Percentiles rank a stretch among this genome's conserved stretches.
Conservation (phyloP, 2,888 invertebrate species). For the Trichopria drosophilae region DNA sequence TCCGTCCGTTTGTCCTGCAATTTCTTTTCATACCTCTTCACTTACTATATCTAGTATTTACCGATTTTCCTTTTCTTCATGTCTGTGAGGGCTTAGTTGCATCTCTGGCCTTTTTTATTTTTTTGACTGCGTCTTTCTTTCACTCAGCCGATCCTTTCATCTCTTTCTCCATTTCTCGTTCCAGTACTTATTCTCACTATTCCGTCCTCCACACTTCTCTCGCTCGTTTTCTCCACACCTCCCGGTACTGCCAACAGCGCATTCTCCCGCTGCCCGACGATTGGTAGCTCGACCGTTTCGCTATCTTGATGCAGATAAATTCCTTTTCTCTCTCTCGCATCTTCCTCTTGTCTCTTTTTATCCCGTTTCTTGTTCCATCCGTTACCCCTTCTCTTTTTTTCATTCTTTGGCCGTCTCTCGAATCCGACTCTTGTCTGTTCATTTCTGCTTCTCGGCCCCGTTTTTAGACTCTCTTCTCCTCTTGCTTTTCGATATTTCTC, state of each 20-base stretch:
- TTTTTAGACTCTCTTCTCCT: background rate
- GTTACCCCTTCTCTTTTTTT: too few species aligned
- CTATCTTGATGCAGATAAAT: constrained; percentile 43
- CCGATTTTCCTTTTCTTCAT: too few species aligned
- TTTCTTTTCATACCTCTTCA: too few species aligned
- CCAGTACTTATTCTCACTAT: background rate
- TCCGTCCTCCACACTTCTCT: constrained; percentile 8
- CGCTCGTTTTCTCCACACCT: too few species aligned
- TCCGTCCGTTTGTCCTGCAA: too few species aligned
- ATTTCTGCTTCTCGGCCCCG: background rate
- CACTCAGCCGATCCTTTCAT: background rate
- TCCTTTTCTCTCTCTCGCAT: constrained; percentile 26
- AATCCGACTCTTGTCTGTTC: background rate
- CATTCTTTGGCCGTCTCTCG: constrained; percentile 13
- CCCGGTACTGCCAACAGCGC: constrained; percentile 20
- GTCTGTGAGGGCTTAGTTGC: too few species aligned
- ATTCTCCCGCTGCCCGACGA: constrained; percentile 6
- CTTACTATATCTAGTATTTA: too few species aligned
- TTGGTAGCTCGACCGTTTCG: constrained; percentile 27
- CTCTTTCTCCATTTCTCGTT: background rate
- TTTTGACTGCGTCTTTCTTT: too few species aligned
- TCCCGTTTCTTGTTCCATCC: background rate
- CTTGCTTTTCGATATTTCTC: constrained; percentile 21
- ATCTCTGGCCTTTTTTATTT: too few species aligned
- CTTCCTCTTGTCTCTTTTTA: constrained; percentile 16